These are phyloP conservation scores for Porites australiensis DNA, from an alignment of 64 coral and sea anemone genomes.

Conservation along the genomic window DNA sequence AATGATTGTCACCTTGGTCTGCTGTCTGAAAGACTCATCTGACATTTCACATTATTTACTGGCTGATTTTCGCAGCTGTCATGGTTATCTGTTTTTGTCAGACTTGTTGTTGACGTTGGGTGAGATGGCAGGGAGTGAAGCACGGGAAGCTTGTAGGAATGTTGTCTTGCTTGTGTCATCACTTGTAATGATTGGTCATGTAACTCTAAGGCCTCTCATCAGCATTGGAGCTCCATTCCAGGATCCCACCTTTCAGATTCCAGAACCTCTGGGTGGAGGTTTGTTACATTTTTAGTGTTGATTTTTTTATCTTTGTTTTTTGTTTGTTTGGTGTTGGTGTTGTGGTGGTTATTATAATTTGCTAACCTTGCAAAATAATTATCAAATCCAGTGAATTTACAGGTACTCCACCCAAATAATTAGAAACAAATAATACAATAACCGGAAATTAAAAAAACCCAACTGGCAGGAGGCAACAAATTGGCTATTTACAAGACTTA, in stretches of 20 bases:
- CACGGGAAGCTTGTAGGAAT: constrained; percentile 87
- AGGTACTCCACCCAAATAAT: no score
- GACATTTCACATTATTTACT: constrained; percentile 81
- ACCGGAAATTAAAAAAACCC: no score
- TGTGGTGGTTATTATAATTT: no score
- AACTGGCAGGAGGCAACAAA: no score
- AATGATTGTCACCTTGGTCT: constrained; percentile 93
- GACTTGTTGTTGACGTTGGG: constrained; percentile 90
- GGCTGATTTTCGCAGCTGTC: constrained; percentile 91
- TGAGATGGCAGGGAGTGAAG: constrained; percentile 73
- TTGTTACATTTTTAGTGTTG: background rate
- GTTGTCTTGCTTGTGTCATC: constrained; percentile 80
- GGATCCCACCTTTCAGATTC: constrained; percentile 90
- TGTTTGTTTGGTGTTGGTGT: no score
- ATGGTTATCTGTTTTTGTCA: constrained; percentile 88
- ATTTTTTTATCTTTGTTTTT: no score
- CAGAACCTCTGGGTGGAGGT: constrained; percentile 90
- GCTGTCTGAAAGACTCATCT: constrained; percentile 91
- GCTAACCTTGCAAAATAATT: no score
- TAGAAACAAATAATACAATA: no score
- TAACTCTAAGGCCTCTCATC: constrained; percentile 80
- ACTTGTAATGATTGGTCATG: constrained; percentile 92
- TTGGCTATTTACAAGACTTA: no score
- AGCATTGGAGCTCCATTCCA: constrained; percentile 97
- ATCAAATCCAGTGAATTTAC: no score